These are phyloP conservation scores for Aldabrachelys gigantea DNA, from an alignment of 2,113 vertebrate species.

Conservation along the genomic window DNA sequence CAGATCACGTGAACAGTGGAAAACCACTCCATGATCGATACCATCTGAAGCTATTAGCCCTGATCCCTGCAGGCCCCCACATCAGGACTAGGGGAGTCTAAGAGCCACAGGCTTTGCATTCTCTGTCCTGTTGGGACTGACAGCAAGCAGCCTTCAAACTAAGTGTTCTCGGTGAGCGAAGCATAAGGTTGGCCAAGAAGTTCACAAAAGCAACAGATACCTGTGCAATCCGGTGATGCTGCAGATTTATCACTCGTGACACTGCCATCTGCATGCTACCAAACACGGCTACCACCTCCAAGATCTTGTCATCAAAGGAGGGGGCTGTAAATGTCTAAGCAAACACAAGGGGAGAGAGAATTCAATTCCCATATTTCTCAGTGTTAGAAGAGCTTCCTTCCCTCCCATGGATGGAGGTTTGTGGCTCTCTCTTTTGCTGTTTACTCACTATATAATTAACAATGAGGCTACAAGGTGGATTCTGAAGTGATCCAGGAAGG, in stretches of 20 bases:
- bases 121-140: neutral
- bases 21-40: neutral
- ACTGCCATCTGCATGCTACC: conserved; percentile 99
- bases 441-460: neutral
- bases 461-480: neutral
- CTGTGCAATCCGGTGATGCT: conserved; percentile 97
- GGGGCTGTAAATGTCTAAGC: conserved; percentile 93
- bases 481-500: neutral
- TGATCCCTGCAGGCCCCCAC: neutral
- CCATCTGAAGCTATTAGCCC: neutral
- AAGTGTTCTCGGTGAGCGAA: neutral
- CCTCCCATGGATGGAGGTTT: accelerated
- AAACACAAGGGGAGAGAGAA: conserved; percentile 28
- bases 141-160: neutral
- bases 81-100: neutral
- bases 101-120: neutral
- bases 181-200: neutral
- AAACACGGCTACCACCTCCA: conserved; percentile 98
- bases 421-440: neutral
- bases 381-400: neutral
- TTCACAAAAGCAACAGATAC: conserved; percentile 68
- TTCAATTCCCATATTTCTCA: neutral
- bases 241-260: conserved; percentile 94
- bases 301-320: conserved; percentile 96
- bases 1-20: neutral